Evolutionary conservation across 2,888 invertebrate species (phyloP).

Genomic region (Crossocerus cetratus): DNA sequence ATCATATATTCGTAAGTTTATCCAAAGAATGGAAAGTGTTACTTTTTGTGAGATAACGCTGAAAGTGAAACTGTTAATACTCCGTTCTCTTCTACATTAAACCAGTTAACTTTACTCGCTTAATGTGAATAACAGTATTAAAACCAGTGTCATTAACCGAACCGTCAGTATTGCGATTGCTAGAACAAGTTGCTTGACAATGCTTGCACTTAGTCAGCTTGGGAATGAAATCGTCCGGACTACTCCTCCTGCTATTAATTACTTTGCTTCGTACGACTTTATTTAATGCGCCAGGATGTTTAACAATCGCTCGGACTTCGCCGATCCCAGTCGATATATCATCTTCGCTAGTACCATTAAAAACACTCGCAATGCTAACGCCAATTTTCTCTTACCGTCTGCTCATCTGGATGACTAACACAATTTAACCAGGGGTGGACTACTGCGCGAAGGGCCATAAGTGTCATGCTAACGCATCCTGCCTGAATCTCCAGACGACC

Average conservation of each 20-base stretch:
- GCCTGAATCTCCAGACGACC: slow-evolving; percentile 93
- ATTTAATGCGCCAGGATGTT: neutral
- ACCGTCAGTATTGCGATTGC: too few relatives aligned
- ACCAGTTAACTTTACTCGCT: too few relatives aligned
- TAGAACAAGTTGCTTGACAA: too few relatives aligned
- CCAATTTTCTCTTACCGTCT: slow-evolving; percentile 57
- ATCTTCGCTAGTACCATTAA: neutral
- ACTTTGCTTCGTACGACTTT: too few relatives aligned
- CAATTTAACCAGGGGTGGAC: slow-evolving; percentile 84
- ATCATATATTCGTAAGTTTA: slow-evolving; percentile 2
- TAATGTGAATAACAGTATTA: too few relatives aligned
- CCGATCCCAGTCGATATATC: slow-evolving; percentile 8
- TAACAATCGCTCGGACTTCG: neutral
- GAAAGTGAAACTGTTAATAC: neutral
- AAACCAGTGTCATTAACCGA: too few relatives aligned
- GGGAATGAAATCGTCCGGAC: too few relatives aligned
- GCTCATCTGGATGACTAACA: slow-evolving; percentile 63
- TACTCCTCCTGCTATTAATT: too few relatives aligned
- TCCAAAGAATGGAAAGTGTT: slow-evolving; percentile 4
- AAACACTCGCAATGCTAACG: slow-evolving; percentile 36
- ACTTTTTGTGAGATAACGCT: neutral
- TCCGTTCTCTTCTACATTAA: too few relatives aligned
- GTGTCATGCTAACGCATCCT: slow-evolving; percentile 94
- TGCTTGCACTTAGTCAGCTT: too few relatives aligned
- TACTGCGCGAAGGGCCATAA: slow-evolving; percentile 93